Evolutionary conservation across 2,797 vertebrate species (phyloP), one percentile per base, ranked within the genome.

Genomic region (Propithecus perrieri): DNA sequence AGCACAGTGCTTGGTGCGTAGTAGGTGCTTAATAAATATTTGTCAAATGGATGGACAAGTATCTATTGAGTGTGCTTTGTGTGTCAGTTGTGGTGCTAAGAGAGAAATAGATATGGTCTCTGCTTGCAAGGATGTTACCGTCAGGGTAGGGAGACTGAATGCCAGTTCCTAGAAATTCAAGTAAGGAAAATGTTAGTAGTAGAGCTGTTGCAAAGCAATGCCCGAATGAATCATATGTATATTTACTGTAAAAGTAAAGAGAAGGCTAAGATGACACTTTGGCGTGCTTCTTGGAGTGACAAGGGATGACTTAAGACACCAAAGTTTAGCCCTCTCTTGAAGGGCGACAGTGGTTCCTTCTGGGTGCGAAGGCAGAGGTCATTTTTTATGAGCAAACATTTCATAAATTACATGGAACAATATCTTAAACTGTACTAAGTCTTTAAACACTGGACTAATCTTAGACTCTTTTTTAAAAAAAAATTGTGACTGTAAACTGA

Each of bases 141-240:
- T 69, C 65, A 11, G 18, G 22, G 63, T 48, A 4, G 41, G 53
- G 43, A 88, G 24, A 53, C 55, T 22, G 41, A 74, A 33, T 26
- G n/a, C 24, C 7, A 53, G 33, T 53, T 61, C 14, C 33, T 38
- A 38, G 55, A 85, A 86, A 41, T 33, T 59, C 33, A 74, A 79
- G 35, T 30, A 69, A 67, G 8, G 28, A 14, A 76, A 48, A 30
- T 14, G 33, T 48, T 48, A 59, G 65, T 10, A 15, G 24, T 61
- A 92, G 69, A 63, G 50, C 55, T 63, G 13, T 85, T 57, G 59
- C 26, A 86, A 22, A 28, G 76, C 17, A 46, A 14, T 5, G 2
- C 8, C 0, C 9, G 46, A 22, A 22, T 38, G 53, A 48, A 12
- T 72, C n/a, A 0, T 35, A 8, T 33, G 2, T 38, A 2, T n/a